Conservation (phyloP, 2,113 vertebrate species). For the Octodon degus region DNA sequence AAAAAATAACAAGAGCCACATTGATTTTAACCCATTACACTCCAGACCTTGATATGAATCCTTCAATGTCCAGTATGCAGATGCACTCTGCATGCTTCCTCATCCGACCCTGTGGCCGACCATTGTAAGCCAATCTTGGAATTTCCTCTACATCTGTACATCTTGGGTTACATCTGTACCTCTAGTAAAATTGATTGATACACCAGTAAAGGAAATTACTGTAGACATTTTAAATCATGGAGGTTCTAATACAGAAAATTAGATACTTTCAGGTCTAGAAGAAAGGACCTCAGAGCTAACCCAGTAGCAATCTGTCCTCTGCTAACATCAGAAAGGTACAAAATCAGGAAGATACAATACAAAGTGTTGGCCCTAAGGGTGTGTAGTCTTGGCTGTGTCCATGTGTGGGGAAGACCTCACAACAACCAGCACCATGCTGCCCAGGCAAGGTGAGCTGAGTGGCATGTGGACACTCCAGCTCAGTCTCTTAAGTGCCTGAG, state of each 20-base stretch:
- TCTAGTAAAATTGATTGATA: too few species aligned
- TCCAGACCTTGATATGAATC: too few species aligned
- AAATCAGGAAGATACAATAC: not conserved
- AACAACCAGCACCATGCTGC: not conserved
- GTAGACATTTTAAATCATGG: not conserved
- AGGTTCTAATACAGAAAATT: not conserved
- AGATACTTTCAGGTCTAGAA: not conserved
- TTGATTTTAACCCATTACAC: too few species aligned
- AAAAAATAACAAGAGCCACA: too few species aligned
- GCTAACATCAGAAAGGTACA: not conserved
- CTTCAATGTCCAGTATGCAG: too few species aligned
- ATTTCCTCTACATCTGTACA: too few species aligned
- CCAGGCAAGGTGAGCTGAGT: not conserved
- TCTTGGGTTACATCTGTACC: too few species aligned
- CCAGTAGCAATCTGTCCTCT: not conserved
- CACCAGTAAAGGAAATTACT: not conserved
- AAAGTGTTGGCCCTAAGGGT: not conserved
- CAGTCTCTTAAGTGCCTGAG: too few species aligned
- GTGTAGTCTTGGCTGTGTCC: not conserved
- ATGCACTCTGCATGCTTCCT: too few species aligned
- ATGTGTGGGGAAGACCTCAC: not conserved
- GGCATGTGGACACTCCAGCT: not conserved
- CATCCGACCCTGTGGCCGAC: too few species aligned
- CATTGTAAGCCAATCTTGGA: too few species aligned
- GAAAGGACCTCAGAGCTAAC: not conserved